Conservation (phyloP, 2,888 invertebrate genomes). For the Gryllus longicercus region DNA sequence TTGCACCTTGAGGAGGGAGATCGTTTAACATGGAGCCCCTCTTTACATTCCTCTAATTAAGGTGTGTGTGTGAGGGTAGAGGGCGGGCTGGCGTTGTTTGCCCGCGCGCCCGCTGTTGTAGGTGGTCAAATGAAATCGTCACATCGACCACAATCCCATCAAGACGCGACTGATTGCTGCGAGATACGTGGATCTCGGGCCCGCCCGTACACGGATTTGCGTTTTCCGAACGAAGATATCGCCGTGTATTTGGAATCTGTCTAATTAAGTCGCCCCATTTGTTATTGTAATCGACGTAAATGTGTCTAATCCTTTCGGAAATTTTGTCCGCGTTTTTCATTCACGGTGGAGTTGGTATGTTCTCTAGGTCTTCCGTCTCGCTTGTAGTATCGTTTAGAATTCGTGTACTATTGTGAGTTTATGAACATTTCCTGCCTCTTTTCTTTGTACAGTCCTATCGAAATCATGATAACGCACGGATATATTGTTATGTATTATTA, state of each 20-base stretch:
- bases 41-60: not conserved
- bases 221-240: not conserved
- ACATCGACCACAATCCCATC: not conserved
- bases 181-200: not conserved
- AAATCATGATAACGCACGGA: no score
- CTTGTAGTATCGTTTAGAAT: no score
- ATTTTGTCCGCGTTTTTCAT: not conserved
- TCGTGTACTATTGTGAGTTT: no score
- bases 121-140: not conserved
- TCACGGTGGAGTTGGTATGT: not conserved
- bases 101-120: not conserved
- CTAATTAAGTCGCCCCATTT: not conserved
- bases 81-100: not conserved
- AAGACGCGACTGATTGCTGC: not conserved
- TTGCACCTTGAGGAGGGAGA: no score
- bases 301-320: conserved; percentile 4
- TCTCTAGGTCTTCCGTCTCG: no score
- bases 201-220: not conserved
- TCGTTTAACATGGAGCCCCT: not conserved
- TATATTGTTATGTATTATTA: no score
- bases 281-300: not conserved
- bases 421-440: no score
- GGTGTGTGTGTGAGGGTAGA: not conserved
- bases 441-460: no score
- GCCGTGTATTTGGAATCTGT: not conserved